phyloP scores from a whole-genome alignment of 2,888 invertebrate species.

The Agelastica alni region DNA sequence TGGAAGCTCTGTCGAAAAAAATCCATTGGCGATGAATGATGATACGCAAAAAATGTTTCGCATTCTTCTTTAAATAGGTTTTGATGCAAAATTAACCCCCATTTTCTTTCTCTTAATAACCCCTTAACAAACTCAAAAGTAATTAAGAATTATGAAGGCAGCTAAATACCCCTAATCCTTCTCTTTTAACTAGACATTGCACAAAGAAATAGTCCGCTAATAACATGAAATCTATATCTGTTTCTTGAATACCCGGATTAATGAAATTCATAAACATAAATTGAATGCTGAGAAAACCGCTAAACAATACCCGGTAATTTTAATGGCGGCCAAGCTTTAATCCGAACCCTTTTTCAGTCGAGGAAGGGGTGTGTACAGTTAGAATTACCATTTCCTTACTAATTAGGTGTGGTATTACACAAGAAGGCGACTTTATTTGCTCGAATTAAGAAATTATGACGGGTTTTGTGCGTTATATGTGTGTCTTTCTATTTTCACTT shows the following conservation, averaged over 20 bases:
- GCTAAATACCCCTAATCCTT: constrained; percentile 11
- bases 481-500: constrained; percentile 1
- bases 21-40: no score
- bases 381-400: constrained; percentile 43
- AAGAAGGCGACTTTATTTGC: constrained; percentile 38
- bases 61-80: no score
- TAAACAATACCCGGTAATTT: constrained; percentile 41
- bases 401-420: constrained; percentile 42
- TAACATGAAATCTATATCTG: constrained; percentile 28
- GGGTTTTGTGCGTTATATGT: constrained; percentile 6
- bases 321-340: constrained; percentile 38
- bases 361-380: constrained; percentile 34
- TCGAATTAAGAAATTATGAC: constrained; percentile 37
- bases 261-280: constrained; percentile 35
- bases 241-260: constrained; percentile 28
- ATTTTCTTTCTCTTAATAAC: neutral
- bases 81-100: no score
- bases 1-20: no score
- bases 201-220: constrained; percentile 22
- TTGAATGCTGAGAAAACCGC: constrained; percentile 28
- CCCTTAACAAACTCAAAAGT: constrained; percentile 10
- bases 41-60: no score
- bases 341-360: constrained; percentile 33
- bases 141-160: constrained; percentile 6
- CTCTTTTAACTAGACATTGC: constrained; percentile 9